Percentiles rank a stretch among this genome's conserved stretches.
Conservation (phyloP, 2,797 vertebrate species). For the Spondyliosoma cantharus region DNA sequence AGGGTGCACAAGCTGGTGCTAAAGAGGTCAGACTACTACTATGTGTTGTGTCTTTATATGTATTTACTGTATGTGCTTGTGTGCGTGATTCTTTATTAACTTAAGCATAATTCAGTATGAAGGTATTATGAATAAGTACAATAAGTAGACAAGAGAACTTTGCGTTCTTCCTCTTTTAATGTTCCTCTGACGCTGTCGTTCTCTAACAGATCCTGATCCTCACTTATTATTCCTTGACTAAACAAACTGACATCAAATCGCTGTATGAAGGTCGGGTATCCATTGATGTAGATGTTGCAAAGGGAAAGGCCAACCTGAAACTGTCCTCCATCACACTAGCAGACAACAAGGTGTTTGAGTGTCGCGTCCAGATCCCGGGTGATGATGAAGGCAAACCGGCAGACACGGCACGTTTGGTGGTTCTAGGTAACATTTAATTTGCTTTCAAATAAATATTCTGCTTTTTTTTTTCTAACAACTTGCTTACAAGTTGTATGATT, state of each 20-base stretch:
- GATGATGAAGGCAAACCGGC: conserved; percentile 29
- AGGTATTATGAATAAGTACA: background rate
- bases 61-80: no score
- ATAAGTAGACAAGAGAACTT: background rate
- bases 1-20: fast-evolving
- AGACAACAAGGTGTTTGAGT: conserved; percentile 72
- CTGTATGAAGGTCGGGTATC: conserved; percentile 7
- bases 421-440: conserved; percentile 76
- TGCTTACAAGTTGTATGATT: no score
- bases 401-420: conserved; percentile 54
- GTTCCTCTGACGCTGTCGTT: conserved; percentile 4
- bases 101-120: background rate
- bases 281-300: fast-evolving
- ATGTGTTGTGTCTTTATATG: background rate
- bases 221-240: fast-evolving
- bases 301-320: conserved; percentile 63
- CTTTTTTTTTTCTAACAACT: no score
- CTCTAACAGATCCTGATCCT: conserved; percentile 37
- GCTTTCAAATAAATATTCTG: background rate
- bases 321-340: conserved; percentile 48
- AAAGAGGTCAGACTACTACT: conserved; percentile 49
- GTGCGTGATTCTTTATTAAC: background rate
- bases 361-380: conserved; percentile 32
- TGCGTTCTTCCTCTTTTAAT: background rate
- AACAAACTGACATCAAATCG: fast-evolving